Evolutionary conservation across 2,888 invertebrate species (phyloP), one percentile per base, ranked within the genome.

Genomic region (Plagodis dolabraria): DNA sequence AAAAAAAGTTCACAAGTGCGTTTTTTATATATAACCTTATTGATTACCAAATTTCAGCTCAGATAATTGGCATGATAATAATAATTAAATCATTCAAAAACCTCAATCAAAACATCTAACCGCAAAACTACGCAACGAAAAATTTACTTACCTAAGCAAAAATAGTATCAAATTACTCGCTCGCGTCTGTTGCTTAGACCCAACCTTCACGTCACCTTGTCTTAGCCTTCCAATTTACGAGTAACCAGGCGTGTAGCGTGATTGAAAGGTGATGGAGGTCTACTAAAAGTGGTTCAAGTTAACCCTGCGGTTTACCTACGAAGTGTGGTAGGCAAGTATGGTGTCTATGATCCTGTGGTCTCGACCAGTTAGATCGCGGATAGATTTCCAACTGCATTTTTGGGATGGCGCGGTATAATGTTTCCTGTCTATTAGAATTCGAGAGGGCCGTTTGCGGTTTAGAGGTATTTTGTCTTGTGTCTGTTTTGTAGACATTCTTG

Each of bases 361-460:
- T 54, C 71, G 78, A 82, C 86, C 82, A 81, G 88, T 86, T 85
- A 80, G 76, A 74, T 67, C 65, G 65, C 48, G 82, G 79, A 76
- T 85, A 71, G 59, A 64, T 79, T 86, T 79, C 76, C 73, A 70
- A 78, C 84, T 69, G 75, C 88, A 87, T 88, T 82, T 87, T 87
- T 86, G 77, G 85, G 79, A 87, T 88, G 72, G 75, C 80, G 82
- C 57, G 71, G 82, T 78, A 72, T 81, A 69, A 70, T 64, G 69
- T 81, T 79, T 75, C 78, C 57, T 57, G 63, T 65, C 67, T 64
- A 60, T 63, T 69, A 65, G 70, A 68, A 71, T 67, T 71, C 59
- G 70, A 76, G 77, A 80, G 79, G 66, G 78, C 77, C 79, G 60
- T 63, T 68, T 72, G 69, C 53, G 68, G 70, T 70, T 59, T 42